Base-by-base conservation (phyloP, 2,888 invertebrate genomes). In the Aleiodes testaceus region DNA sequence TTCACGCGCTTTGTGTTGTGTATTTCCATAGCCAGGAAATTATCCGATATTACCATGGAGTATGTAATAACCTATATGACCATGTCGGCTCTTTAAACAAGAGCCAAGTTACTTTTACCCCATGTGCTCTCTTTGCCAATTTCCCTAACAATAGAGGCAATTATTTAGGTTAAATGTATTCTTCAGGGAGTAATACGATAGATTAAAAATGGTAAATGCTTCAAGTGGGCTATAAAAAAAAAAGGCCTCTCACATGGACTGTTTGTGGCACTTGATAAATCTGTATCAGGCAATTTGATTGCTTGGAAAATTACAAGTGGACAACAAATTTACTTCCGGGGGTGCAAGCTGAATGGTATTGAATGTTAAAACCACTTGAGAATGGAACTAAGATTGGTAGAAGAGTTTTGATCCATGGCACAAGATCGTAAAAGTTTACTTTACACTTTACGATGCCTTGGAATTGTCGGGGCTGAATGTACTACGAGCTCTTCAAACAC, bases 31-130 rank as follows among this genome's bases (percentile, higher is more conserved):
- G 18, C 52, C 66, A 52, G 66, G 66, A 66, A 66, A 66, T 55
- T 66, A 66, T 53, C 44, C 14, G 52, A 53, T 52, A 66, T 66
- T 66, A 66, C 53, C 22, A 52, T 52, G 14, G 52, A 53, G 53
- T 52, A 66, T 53, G 52, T 66, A 66, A 66, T 66, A 66, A 52
- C 42, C 52, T 53, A 14, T 42, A 47, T 30, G 50, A 50, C 36
- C 20, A 44, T n/a, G 44, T 30, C 16, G 55, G 47, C 26, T 18
- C 22, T 55, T 55, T 11, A 36, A 36, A 36, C 36, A 36, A 36
- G 36, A 6, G 0, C 36, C 7, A 36, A 36, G 9, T 36, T 36
- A 6, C 36, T 36, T 36, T 36, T 36, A 36, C 9, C 36, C 36
- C 16, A 7, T 6, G 14, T 16, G 18, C 59, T 26, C 59, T 59